Base-by-base conservation (phyloP, 2,113 vertebrate genomes). In the Camarhynchus parvulus region DNA sequence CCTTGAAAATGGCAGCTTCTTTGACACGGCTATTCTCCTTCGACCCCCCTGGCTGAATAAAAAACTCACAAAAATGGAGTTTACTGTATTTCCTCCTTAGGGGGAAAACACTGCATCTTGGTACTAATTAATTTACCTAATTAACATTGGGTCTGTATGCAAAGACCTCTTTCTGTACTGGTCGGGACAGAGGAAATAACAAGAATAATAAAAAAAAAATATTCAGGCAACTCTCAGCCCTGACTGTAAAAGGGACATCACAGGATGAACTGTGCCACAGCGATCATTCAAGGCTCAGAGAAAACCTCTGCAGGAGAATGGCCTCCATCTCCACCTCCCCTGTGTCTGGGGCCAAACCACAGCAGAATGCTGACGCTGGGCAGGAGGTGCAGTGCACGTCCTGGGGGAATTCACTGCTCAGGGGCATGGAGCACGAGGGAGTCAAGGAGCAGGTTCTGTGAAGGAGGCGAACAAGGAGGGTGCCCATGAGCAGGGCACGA, bases 121-220 rank as follows among this genome's bases (percentile, higher is more conserved):
- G 77, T 72, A 62, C 83, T 96, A 96, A 97, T 97, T 95, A 97
- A 96, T 95, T 94, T 91, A 64, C 91, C 69, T 94, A 75, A 95
- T 96, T 94, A 97, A 93, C 91, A 94, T 21, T 61, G 52, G 94
- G 77, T 50, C 69, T 76, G 73, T 89, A 91, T 87, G 92, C 81
- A 95, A 91, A 95, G 87, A 49, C 30, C 39, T 81, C 44, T 77
- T 94, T 91, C 92, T 81, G 35, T 47, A 47, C 53, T 16, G 84
- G 42, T 17, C 4, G 1, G 85, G 79, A 86, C 22, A 41, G 59
- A 66, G 25, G 46, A 35, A 75, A 73, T 61, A 79, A 14, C 33
- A 53, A 72, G 83, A 86, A 85, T 39, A 94, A 95, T 39, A 94
- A 95, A 96, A 76, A 52, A 53, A 52, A 53, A 12, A 93, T 30